phyloP scores from a whole-genome alignment of 2,113 vertebrate genomes.

The Calyptommatus sinebrachiatus region DNA sequence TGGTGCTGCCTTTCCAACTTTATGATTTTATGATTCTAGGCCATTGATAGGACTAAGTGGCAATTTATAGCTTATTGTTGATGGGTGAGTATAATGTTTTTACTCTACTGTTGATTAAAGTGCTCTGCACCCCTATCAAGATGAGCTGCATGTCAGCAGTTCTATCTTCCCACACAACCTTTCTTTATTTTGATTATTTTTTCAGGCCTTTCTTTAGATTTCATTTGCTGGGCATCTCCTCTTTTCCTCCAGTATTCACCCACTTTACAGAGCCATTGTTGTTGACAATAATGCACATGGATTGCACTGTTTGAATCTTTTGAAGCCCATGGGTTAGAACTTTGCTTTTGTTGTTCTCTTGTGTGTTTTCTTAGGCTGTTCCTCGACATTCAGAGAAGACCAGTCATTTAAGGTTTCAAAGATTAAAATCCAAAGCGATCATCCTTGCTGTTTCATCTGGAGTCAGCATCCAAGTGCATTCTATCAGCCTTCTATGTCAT shows the following conservation, averaged over 20 bases:
- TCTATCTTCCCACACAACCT: background rate
- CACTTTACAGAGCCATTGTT: background rate
- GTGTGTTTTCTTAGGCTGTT: background rate
- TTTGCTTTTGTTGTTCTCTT: too few species aligned
- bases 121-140: too few species aligned
- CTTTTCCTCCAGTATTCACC: background rate
- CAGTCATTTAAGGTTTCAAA: background rate
- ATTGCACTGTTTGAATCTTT: background rate
- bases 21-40: too few species aligned
- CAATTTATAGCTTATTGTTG: too few species aligned
- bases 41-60: too few species aligned
- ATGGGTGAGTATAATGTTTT: too few species aligned
- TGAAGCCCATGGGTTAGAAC: background rate
- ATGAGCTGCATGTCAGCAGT: background rate
- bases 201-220: background rate
- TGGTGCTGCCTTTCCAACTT: too few species aligned
- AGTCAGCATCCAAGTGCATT: background rate
- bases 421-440: background rate
- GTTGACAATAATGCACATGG: background rate
- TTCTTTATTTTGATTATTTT: background rate
- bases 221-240: background rate
- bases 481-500: background rate
- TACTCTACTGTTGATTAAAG: too few species aligned
- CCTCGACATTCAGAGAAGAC: background rate
- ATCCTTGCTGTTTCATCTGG: background rate